Percentiles rank a stretch among this genome's conserved stretches.
Evolutionary conservation across 2,113 vertebrate species (phyloP).

Genomic region (Plestiodon gilberti): DNA sequence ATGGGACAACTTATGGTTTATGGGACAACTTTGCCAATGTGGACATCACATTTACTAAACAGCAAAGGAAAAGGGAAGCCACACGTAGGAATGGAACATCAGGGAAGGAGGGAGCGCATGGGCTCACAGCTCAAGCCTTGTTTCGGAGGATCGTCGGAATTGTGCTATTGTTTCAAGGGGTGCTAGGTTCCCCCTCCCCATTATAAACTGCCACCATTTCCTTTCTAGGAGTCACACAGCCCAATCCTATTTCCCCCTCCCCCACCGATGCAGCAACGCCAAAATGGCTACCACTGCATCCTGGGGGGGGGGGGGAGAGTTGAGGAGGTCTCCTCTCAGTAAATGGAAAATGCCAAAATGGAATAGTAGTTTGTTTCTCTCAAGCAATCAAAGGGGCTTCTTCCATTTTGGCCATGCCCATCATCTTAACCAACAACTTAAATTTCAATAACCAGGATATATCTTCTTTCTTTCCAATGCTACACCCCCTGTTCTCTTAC

Average conservation of each 20-base stretch:
- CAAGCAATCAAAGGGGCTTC: not conserved
- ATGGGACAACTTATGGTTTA: not conserved
- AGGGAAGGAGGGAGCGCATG: too few relatives aligned
- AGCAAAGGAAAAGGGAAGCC: not conserved
- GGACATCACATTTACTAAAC: not conserved
- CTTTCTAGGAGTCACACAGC: not conserved
- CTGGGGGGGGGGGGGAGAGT: too few relatives aligned
- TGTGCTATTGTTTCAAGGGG: not conserved
- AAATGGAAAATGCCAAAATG: too few relatives aligned
- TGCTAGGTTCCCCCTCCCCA: not conserved
- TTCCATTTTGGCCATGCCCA: not conserved
- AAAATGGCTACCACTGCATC: too few relatives aligned
- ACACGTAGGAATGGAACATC: too few relatives aligned
- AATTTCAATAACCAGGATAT: not conserved
- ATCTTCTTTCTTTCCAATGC: not conserved
- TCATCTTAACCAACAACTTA: not conserved
- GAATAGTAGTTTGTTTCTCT: not conserved
- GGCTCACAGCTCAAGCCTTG: not conserved
- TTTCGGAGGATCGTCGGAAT: not conserved
- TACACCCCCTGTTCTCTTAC: not conserved
- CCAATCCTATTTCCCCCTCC: too few relatives aligned
- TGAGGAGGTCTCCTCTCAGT: too few relatives aligned
- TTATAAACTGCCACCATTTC: not conserved
- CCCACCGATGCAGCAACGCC: too few relatives aligned
- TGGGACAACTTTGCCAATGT: not conserved